Evolutionary conservation across 2,113 vertebrate genomes (phyloP), one percentile per base, ranked within the genome.

Genomic region (Sterrhoptilus dennistouni): DNA sequence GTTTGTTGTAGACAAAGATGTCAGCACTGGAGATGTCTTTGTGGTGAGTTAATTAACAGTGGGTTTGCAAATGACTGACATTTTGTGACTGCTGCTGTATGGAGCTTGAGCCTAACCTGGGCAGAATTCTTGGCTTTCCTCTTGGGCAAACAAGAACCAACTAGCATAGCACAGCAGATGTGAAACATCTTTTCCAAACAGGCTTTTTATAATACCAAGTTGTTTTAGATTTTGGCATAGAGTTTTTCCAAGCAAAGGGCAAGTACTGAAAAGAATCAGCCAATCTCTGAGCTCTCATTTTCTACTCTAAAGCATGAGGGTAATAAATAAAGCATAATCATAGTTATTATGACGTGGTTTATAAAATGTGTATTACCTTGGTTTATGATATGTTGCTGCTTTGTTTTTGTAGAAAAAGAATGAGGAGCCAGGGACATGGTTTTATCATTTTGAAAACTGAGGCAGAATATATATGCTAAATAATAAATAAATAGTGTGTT

Each of bases 1-100:
- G 99, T 99, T 98, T 8, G 98, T 99, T 90, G 99, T 99, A 93
- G 99, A 99, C 89, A 99, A 99, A 98, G 99, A 99, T 59, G 29
- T 98, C 31, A 40, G 78, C 79, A 98, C 97, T 31, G 98, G 98
- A 28, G 98, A 99, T 6, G 97, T 99, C 88, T 98, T 99, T 87
- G 98, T 99, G 98, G 99, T 99, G 95, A 98, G 99, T 97, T 42
- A 64, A 64, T 85, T 71, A 61, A 42, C 36, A 1, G 44, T 71
- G 35, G 5, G 9, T 14, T 17, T 65, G 29, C 57, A 40, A 52
- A 35, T 61, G 27, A 76, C 35, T 72, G 12, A 45, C 15, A 2
- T 71, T 87, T 40, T 52, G 14, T 94, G 90, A 60, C 56, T 95
- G 38, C 38, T 75, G 20, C 86, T 75, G 11, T 50, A 27, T 1